phyloP scores from a whole-genome alignment of 2,888 invertebrate genomes.

The Anorthoa munda region DNA sequence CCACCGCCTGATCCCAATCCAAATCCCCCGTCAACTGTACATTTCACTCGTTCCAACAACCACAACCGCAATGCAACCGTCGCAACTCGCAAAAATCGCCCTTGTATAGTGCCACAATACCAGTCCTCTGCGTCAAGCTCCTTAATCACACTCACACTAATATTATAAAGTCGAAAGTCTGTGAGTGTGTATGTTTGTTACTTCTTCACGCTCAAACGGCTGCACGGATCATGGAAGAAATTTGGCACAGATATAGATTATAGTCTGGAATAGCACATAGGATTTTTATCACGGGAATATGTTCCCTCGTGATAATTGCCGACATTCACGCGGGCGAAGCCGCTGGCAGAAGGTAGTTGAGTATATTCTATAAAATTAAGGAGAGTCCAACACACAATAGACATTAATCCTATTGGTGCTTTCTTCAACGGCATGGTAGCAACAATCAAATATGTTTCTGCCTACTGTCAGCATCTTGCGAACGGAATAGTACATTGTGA shows the following conservation, averaged over 20 bases:
- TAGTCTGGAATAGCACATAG: too few relatives aligned
- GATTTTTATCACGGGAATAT: too few relatives aligned
- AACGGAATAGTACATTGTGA: too few relatives aligned
- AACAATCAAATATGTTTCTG: neutral
- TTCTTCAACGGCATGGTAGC: neutral
- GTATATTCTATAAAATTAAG: neutral
- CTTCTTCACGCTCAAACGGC: too few relatives aligned
- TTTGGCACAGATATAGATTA: too few relatives aligned
- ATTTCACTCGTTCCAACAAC: neutral
- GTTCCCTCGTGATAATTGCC: too few relatives aligned
- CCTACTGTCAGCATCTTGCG: neutral
- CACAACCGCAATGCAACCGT: neutral
- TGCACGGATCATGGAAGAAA: too few relatives aligned
- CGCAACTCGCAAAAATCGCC: neutral
- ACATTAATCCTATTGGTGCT: conserved; percentile 1
- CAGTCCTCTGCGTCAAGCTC: neutral
- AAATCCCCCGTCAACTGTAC: neutral
- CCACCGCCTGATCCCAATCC: neutral
- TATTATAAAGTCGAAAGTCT: too few relatives aligned
- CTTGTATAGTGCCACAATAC: conserved; percentile 3
- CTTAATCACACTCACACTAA: too few relatives aligned
- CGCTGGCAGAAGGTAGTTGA: too few relatives aligned
- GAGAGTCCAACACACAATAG: neutral
- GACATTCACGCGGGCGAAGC: too few relatives aligned
- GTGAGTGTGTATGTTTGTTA: too few relatives aligned